phyloP scores from a whole-genome alignment of 2,113 vertebrate genomes.

The Oncorhynchus clarkii region DNA sequence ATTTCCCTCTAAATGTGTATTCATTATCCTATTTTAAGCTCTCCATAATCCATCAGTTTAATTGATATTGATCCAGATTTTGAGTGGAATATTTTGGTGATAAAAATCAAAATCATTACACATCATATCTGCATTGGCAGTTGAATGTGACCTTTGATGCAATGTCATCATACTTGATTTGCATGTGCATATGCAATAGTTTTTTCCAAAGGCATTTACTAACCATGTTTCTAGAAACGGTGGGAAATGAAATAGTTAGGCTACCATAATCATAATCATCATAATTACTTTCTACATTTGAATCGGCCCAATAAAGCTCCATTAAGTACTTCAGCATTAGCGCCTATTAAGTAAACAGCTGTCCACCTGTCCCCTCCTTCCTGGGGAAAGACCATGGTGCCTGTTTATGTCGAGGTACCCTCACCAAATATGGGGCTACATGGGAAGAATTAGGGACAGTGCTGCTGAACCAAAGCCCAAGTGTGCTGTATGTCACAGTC shows the following conservation, averaged over 20 bases:
- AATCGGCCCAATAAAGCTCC: conserved; percentile 37
- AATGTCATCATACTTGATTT: conserved; percentile 17
- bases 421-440: conserved; percentile 10
- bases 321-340: conserved; percentile 51
- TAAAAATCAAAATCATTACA: too few relatives aligned
- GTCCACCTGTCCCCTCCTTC: conserved; percentile 51
- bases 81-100: too few relatives aligned
- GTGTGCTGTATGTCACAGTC: too few relatives aligned
- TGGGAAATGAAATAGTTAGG: conserved; percentile 35
- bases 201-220: neutral
- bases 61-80: too few relatives aligned
- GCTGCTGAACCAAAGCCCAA: neutral
- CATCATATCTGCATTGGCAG: neutral
- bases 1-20: too few relatives aligned
- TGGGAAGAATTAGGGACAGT: conserved; percentile 6
- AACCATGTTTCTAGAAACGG: neutral
- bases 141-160: conserved; percentile 20
- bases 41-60: too few relatives aligned
- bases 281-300: conserved; percentile 34
- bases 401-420: conserved; percentile 39
- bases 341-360: conserved; percentile 47
- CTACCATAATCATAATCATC: conserved; percentile 34
- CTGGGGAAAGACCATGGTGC: conserved; percentile 48
- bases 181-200: conserved; percentile 7
- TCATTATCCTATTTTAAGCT: too few relatives aligned